These are phyloP conservation scores for Eubasilissa splendida DNA, from an alignment of 2,888 invertebrate genomes.

Conservation along the genomic window DNA sequence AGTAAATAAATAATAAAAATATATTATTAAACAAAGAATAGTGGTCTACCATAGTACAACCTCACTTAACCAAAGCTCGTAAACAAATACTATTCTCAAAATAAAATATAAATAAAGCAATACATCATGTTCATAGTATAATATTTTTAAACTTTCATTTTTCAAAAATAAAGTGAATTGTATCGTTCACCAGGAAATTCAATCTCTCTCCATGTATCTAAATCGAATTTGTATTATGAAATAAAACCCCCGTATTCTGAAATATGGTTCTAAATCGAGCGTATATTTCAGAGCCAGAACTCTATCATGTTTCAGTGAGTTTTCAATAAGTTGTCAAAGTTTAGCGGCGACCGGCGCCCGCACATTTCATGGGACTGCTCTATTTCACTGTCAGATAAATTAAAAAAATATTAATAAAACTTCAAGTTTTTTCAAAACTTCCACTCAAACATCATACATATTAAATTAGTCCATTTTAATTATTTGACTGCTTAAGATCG, in stretches of 20 bases:
- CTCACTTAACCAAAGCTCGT: no score
- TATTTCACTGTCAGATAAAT: background rate
- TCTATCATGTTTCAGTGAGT: background rate
- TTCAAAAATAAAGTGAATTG: no score
- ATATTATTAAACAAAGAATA: no score
- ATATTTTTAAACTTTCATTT: no score
- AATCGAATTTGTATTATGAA: background rate
- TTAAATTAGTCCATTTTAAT: background rate
- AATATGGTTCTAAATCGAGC: conserved; percentile 6
- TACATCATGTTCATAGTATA: no score
- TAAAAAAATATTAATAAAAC: background rate
- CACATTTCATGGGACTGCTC: background rate
- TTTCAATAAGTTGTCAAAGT: conserved; percentile 23
- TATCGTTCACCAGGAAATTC: no score
- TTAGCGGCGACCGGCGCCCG: background rate
- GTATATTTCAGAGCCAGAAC: background rate
- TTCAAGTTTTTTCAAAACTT: conserved; percentile 1
- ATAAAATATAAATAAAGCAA: no score
- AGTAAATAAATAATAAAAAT: no score
- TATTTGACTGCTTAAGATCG: background rate
- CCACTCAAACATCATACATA: background rate
- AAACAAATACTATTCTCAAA: no score
- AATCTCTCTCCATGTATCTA: background rate
- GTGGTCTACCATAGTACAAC: no score
- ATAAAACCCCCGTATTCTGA: background rate